Conservation (phyloP, 2,888 invertebrate species). For the Idaea straminata region DNA sequence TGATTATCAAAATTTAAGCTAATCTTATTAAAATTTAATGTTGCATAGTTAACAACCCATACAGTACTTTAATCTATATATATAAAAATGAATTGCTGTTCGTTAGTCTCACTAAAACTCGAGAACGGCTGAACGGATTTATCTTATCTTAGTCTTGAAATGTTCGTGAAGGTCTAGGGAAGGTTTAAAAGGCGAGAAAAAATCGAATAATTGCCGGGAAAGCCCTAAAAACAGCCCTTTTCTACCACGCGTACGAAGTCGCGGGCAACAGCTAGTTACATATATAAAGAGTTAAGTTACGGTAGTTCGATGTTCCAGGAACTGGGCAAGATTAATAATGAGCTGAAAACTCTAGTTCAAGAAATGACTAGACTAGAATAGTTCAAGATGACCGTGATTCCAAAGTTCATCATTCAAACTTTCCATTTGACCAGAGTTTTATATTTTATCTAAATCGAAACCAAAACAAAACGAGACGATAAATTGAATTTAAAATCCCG, state of each 20-base stretch:
- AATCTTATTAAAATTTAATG: conserved; percentile 49
- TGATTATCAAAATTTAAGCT: conserved; percentile 59
- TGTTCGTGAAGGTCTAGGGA: too few relatives aligned
- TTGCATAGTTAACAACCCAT: conserved; percentile 25
- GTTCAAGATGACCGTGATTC: background rate
- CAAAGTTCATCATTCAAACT: background rate
- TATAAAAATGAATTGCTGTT: too few relatives aligned
- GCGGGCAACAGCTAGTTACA: too few relatives aligned
- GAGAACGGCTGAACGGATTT: too few relatives aligned
- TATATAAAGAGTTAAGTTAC: background rate
- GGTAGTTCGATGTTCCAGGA: background rate
- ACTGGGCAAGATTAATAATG: background rate
- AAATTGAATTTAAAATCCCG: background rate
- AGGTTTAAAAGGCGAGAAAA: too few relatives aligned
- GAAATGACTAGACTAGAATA: background rate
- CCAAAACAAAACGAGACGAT: background rate
- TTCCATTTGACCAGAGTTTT: background rate
- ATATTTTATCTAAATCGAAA: background rate
- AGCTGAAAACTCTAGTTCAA: background rate
- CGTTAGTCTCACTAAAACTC: too few relatives aligned
- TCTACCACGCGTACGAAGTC: too few relatives aligned
- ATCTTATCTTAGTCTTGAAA: too few relatives aligned
- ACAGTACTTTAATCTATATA: background rate
- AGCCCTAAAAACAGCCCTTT: too few relatives aligned
- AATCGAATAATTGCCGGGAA: too few relatives aligned